phyloP scores from a whole-genome alignment of 2,888 invertebrate genomes.

The Erebia aethiops region DNA sequence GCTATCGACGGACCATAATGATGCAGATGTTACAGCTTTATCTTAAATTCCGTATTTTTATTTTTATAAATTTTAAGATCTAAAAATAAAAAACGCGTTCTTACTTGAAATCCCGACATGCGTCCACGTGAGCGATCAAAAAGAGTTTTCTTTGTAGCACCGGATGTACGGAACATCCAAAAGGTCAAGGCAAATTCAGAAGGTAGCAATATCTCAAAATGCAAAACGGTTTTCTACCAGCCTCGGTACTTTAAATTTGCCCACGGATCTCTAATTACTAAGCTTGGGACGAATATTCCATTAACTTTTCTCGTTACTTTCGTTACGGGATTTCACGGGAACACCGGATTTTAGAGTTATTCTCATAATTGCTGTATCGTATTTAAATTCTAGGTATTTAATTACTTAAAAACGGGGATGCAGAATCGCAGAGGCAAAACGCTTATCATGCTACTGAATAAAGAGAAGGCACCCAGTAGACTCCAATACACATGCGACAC shows the following conservation, averaged over 20 bases:
- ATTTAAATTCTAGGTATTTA: not conserved
- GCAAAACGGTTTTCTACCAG: constrained; percentile 15
- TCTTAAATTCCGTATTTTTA: too few relatives aligned
- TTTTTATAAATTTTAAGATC: not conserved
- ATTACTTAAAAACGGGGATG: too few relatives aligned
- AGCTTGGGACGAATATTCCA: constrained; percentile 36
- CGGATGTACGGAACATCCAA: constrained; percentile 2
- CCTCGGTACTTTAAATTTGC: constrained; percentile 20
- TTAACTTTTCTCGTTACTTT: constrained; percentile 59
- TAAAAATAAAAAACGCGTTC: constrained; percentile 1
- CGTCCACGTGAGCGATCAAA: constrained; percentile 11
- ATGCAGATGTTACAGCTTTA: too few relatives aligned
- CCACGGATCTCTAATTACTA: constrained; percentile 35
- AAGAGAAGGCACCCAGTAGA: too few relatives aligned
- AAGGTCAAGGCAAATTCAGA: constrained; percentile 11
- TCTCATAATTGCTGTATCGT: constrained; percentile 13
- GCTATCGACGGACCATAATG: too few relatives aligned
- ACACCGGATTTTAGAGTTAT: constrained; percentile 24
- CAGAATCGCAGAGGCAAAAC: too few relatives aligned
- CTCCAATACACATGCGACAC: too few relatives aligned
- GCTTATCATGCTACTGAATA: too few relatives aligned
- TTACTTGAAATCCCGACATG: constrained; percentile 8
- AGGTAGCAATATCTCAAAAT: constrained; percentile 16
- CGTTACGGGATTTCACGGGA: constrained; percentile 43
- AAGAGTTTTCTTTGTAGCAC: constrained; percentile 8